Conservation (phyloP, 2,797 vertebrate species). For the Pangasius sanitwongsei region DNA sequence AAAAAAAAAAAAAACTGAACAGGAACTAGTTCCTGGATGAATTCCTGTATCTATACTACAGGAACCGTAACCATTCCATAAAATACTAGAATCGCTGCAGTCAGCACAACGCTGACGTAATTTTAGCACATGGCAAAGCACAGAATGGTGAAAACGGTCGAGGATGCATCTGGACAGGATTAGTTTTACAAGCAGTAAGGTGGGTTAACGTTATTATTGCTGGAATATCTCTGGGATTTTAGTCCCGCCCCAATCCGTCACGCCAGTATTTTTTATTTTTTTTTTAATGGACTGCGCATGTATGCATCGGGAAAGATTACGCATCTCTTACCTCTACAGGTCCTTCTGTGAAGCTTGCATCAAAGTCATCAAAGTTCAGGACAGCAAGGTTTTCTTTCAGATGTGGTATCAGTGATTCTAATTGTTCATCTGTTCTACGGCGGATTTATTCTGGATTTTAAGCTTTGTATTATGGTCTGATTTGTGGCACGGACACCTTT, state of each 20-base stretch:
- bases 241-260: neutral
- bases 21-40: neutral
- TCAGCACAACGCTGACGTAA: neutral
- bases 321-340: neutral
- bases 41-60: neutral
- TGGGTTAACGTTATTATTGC: neutral
- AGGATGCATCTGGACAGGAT: neutral
- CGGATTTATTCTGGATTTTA: neutral
- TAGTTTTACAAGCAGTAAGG: neutral
- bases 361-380: neutral
- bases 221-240: neutral
- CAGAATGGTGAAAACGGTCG: neutral
- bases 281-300: neutral
- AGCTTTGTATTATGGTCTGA: neutral
- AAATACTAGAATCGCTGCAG: neutral
- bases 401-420: neutral
- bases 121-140: neutral
- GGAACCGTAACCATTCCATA: neutral
- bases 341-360: neutral
- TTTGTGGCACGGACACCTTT: neutral
- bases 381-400: neutral
- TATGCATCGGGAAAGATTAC: neutral
- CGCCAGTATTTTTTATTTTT: neutral
- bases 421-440: neutral
- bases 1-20: neutral